These are phyloP conservation scores for Menura novaehollandiae DNA, from an alignment of 2,113 vertebrate genomes.

Conservation along the genomic window DNA sequence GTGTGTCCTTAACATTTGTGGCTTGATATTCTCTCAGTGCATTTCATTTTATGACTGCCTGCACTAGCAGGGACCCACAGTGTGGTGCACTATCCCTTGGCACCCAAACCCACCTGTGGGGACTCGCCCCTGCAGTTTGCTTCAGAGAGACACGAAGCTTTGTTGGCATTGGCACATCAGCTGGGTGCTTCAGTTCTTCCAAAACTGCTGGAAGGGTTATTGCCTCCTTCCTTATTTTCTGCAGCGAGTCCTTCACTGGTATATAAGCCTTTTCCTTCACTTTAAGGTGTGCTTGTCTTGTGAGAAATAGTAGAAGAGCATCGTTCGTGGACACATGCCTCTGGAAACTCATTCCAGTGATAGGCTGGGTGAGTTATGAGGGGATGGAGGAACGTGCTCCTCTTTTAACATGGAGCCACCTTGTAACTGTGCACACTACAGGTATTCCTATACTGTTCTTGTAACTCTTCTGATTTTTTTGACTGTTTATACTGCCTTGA, in stretches of 20 bases:
- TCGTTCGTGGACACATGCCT: neutral
- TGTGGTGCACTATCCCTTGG: fast-evolving
- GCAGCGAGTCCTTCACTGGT: fast-evolving
- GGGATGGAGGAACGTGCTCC: neutral
- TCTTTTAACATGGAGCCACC: neutral
- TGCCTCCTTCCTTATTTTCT: neutral
- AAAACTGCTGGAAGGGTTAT: neutral
- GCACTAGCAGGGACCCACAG: neutral
- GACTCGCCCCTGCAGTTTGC: neutral
- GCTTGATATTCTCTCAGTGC: neutral
- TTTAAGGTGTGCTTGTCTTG: neutral
- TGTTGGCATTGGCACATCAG: fast-evolving
- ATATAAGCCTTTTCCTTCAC: neutral
- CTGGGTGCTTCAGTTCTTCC: neutral
- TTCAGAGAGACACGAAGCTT: neutral
- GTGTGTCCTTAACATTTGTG: neutral
- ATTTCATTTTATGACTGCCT: neutral
- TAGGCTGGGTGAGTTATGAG: neutral
- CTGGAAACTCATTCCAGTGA: neutral
- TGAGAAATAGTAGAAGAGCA: neutral
- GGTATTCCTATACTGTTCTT: neutral
- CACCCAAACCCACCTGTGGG: neutral
- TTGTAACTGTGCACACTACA: neutral
- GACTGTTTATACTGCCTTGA: neutral
- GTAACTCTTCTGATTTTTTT: neutral